These are phyloP conservation scores for Pseudopleuronectes americanus DNA, from an alignment of 2,797 vertebrate genomes.

Conservation along the genomic window DNA sequence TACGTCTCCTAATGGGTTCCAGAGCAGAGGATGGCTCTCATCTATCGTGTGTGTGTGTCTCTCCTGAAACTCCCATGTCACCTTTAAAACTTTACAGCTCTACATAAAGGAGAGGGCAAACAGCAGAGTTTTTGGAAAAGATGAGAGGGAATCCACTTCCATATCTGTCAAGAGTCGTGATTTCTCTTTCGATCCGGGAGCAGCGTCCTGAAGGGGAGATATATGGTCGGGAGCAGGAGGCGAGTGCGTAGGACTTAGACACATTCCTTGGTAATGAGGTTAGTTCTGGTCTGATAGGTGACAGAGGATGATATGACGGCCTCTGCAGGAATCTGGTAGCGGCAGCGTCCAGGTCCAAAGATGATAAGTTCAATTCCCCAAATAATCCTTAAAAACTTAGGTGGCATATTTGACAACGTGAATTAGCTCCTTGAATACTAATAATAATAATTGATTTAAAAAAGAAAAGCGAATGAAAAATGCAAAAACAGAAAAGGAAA, in stretches of 20 bases:
- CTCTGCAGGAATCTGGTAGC: constrained; percentile 33
- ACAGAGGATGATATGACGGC: constrained; percentile 41
- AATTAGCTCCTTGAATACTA: constrained; percentile 1
- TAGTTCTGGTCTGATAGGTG: constrained; percentile 70
- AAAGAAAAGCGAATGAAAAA: not conserved
- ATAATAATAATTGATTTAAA: not conserved
- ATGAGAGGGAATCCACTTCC: constrained; percentile 58
- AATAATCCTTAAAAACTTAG: constrained; percentile 2
- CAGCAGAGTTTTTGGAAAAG: constrained; percentile 33
- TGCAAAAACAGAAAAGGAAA: constrained; percentile 12
- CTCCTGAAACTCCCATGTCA: constrained; percentile 54
- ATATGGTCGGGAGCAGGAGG: constrained; percentile 42
- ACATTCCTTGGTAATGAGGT: constrained; percentile 79
- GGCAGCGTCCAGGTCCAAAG: constrained; percentile 13
- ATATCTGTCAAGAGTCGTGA: constrained; percentile 41
- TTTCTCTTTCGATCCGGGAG: constrained; percentile 10
- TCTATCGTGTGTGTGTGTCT: constrained; percentile 57
- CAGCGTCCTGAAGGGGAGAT: constrained; percentile 46
- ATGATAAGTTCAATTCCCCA: constrained; percentile 1
- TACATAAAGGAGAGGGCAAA: constrained; percentile 42
- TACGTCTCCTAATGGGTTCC: constrained; percentile 82
- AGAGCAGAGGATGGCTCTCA: constrained; percentile 68
- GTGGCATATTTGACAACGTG: not conserved
- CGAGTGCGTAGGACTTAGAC: constrained; percentile 43
- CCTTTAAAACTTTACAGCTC: constrained; percentile 58